Evolutionary conservation across 2,113 vertebrate genomes (phyloP).

Genomic region (Etheostoma spectabile): DNA sequence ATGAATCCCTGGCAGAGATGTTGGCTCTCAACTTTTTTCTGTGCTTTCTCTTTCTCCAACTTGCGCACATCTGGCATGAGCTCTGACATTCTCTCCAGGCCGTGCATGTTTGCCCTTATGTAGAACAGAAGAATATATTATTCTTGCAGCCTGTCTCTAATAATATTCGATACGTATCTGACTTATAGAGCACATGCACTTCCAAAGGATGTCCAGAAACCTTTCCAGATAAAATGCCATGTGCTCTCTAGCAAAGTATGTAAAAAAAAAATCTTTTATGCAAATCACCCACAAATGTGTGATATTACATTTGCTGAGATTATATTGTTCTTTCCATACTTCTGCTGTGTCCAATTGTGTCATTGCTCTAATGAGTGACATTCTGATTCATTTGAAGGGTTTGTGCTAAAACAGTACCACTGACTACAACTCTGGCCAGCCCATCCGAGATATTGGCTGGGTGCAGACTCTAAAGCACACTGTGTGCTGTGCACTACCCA

Average conservation of each 20-base stretch:
- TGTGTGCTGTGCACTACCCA: slow-evolving; percentile 86
- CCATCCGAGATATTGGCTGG: slow-evolving; percentile 88
- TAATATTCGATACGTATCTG: slow-evolving; percentile 76
- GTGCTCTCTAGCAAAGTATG: slow-evolving; percentile 49
- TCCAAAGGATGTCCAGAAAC: slow-evolving; percentile 67
- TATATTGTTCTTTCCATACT: slow-evolving; percentile 50
- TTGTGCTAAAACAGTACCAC: slow-evolving; percentile 88
- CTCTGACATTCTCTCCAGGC: slow-evolving; percentile 60
- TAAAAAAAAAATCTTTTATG: slow-evolving; percentile 23
- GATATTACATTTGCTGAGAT: slow-evolving; percentile 45
- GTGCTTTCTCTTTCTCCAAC: slow-evolving; percentile 63
- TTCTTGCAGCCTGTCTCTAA: slow-evolving; percentile 67
- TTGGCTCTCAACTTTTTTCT: slow-evolving; percentile 64
- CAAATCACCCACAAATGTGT: slow-evolving; percentile 29
- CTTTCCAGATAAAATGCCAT: slow-evolving; percentile 73
- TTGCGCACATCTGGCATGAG: slow-evolving; percentile 71
- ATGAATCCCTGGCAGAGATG: slow-evolving; percentile 84
- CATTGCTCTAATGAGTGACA: slow-evolving; percentile 83
- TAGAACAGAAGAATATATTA: slow-evolving; percentile 76
- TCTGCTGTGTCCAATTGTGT: slow-evolving; percentile 69
- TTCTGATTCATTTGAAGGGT: slow-evolving; percentile 87
- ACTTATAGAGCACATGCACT: slow-evolving; percentile 66
- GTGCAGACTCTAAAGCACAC: slow-evolving; percentile 89
- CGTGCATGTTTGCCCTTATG: slow-evolving; percentile 70
- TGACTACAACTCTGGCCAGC: slow-evolving; percentile 89